Evolutionary conservation across 2,113 vertebrate species (phyloP).

Genomic region (Neogale vison): DNA sequence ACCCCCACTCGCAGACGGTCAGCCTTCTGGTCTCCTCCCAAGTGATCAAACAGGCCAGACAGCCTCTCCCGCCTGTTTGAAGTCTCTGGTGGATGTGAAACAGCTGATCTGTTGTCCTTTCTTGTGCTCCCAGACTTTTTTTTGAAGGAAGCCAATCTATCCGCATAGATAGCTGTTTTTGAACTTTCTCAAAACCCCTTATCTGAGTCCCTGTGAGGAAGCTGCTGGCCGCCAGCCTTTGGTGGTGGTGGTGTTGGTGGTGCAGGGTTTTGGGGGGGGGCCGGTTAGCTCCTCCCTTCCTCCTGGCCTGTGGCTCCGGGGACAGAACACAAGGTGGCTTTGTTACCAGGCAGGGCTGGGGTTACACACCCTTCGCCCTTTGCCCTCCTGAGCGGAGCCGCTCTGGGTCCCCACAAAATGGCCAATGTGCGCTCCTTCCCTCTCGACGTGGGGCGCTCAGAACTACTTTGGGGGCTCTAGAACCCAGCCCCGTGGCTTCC

Average conservation of each 20-base stretch:
- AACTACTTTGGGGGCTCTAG: neutral
- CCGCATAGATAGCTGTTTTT: neutral
- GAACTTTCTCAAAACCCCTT: conserved; percentile 38
- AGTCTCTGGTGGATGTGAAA: neutral
- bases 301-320: neutral
- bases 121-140: neutral
- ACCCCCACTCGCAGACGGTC: neutral
- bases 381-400: neutral
- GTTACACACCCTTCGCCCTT: neutral
- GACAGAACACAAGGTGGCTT: conserved; percentile 42
- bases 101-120: neutral
- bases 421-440: rapidly evolving
- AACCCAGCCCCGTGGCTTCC: neutral
- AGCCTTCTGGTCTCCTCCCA: neutral
- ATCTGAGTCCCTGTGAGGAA: neutral
- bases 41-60: neutral
- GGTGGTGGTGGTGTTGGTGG: too few relatives aligned
- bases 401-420: neutral
- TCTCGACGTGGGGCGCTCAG: rapidly evolving
- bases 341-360: neutral
- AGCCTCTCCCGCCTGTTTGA: neutral
- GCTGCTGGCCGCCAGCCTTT: neutral
- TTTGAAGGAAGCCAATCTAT: neutral
- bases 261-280: too few relatives aligned
- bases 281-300: neutral